A percentile compares a stretch with the other conserved stretches of the same genome.
phyloP scores from a whole-genome alignment of 1,140 invertebrate species.

The Orius insidiosus region DNA sequence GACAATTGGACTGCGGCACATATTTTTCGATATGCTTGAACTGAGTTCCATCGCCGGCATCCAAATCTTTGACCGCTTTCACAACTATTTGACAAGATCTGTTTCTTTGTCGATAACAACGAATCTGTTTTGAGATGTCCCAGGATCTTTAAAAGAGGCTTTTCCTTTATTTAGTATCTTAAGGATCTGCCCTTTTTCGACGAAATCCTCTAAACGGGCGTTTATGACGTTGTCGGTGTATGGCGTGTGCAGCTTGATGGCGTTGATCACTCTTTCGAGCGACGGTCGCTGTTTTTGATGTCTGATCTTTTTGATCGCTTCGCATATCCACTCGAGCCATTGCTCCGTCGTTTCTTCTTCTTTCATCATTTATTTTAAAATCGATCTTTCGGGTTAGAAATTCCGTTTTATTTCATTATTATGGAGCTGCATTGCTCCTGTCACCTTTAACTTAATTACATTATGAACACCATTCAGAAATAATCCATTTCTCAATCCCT shows the following conservation, averaged over 20 bases:
- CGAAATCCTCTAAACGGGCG: conserved; percentile 67
- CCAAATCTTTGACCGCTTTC: conserved; percentile 64
- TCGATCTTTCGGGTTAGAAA: too few relatives aligned
- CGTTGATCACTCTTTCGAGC: conserved; percentile 77
- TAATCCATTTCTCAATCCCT: too few relatives aligned
- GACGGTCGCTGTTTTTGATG: conserved; percentile 85
- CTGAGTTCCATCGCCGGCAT: conserved; percentile 58
- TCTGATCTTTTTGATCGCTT: conserved; percentile 81
- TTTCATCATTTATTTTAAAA: conserved; percentile 11
- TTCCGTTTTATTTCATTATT: too few relatives aligned
- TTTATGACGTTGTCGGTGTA: conserved; percentile 68
- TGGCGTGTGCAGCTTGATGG: conserved; percentile 73
- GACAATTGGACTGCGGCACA: conserved; percentile 56
- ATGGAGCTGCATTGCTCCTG: too few relatives aligned
- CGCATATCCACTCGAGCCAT: conserved; percentile 77
- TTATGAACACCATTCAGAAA: too few relatives aligned
- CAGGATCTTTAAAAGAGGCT: conserved; percentile 65
- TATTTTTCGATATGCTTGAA: conserved; percentile 69
- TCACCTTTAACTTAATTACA: too few relatives aligned
- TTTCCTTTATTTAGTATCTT: conserved; percentile 80
- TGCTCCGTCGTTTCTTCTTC: conserved; percentile 30
- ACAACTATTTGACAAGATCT: conserved; percentile 64
- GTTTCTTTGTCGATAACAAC: conserved; percentile 47
- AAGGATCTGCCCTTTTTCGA: conserved; percentile 62
- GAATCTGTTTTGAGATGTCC: conserved; percentile 44